A percentile compares a stretch with the other conserved stretches of the same genome.
These are phyloP conservation scores for Labeo catla DNA, from an alignment of 2,113 vertebrate species.

Conservation along the genomic window DNA sequence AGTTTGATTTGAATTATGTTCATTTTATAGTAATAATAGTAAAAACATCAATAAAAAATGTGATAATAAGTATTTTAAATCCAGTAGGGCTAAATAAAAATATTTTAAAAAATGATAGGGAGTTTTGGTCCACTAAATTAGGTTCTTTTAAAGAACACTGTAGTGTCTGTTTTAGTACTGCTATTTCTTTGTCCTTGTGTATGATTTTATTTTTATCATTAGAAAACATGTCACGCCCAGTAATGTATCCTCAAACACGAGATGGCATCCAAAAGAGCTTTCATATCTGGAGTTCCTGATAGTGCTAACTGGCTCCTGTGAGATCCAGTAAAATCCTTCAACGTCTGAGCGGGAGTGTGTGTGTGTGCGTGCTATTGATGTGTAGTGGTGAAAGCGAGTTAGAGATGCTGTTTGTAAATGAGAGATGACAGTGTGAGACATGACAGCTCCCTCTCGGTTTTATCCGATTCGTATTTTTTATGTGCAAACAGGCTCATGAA, in stretches of 20 bases:
- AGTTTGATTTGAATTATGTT: too few relatives aligned
- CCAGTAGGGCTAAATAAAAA: too few relatives aligned
- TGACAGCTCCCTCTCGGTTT: slow-evolving; percentile 13
- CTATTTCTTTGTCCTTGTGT: not conserved
- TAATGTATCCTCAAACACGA: slow-evolving; percentile 22
- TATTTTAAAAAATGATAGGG: too few relatives aligned
- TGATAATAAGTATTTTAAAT: too few relatives aligned
- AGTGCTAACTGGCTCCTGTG: slow-evolving; percentile 33
- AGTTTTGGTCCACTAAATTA: not conserved
- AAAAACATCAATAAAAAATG: too few relatives aligned
- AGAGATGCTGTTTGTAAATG: slow-evolving; percentile 44
- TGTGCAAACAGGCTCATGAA: slow-evolving; percentile 28
- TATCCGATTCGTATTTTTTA: slow-evolving; percentile 28
- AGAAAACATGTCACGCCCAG: slow-evolving; percentile 30
- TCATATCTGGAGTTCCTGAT: not conserved
- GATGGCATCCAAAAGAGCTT: slow-evolving; percentile 12
- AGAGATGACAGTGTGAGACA: slow-evolving; percentile 41
- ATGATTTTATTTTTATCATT: not conserved
- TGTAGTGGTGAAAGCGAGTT: slow-evolving; percentile 19
- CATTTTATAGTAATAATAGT: too few relatives aligned
- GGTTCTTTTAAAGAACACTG: not conserved
- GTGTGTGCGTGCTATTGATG: slow-evolving; percentile 25
- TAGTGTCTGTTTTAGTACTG: not conserved
- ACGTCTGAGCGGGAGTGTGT: not conserved
- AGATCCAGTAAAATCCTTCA: slow-evolving; percentile 1